A percentile compares a stretch with the other conserved stretches of the same genome.
These are phyloP conservation scores for Phalloptychus januarius DNA, from an alignment of 2,797 vertebrate genomes.

Conservation along the genomic window DNA sequence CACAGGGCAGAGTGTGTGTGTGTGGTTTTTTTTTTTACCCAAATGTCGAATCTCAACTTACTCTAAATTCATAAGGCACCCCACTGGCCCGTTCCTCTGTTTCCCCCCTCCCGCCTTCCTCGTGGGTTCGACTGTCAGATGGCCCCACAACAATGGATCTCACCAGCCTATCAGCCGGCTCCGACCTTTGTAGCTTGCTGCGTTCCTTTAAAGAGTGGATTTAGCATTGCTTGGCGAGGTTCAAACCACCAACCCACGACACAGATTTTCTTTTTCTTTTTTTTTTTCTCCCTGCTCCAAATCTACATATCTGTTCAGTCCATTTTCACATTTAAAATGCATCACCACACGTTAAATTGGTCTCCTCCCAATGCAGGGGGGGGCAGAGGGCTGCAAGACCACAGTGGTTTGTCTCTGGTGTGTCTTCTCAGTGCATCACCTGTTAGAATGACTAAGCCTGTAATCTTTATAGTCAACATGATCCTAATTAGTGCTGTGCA, in stretches of 20 bases:
- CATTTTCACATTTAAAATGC: conserved; percentile 66
- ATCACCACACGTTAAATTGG: conserved; percentile 49
- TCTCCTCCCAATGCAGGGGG: conserved; percentile 33
- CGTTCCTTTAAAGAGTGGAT: conserved; percentile 76
- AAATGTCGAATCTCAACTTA: conserved; percentile 77
- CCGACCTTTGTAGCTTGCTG: conserved; percentile 75
- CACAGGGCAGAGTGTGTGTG: conserved; percentile 62
- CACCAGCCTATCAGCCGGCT: conserved; percentile 69
- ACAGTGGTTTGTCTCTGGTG: conserved; percentile 43
- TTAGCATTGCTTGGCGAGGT: conserved; percentile 77
- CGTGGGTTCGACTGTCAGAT: conserved; percentile 77
- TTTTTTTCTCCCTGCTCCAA: conserved; percentile 6
- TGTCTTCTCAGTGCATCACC: conserved; percentile 70
- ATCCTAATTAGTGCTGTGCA: conserved; percentile 78
- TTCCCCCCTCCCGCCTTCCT: conserved; percentile 54
- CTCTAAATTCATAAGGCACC: conserved; percentile 83
- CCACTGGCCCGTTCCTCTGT: conserved; percentile 67
- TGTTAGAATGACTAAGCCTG: conserved; percentile 75
- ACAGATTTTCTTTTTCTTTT: conserved; percentile 49
- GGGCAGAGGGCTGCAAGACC: conserved; percentile 43
- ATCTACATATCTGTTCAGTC: conserved; percentile 68
- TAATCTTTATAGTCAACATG: conserved; percentile 81
- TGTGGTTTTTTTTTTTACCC: conserved; percentile 38
- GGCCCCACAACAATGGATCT: conserved; percentile 76
- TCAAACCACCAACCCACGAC: conserved; percentile 67